Base-by-base conservation (phyloP, 1,140 invertebrate species). In the Bombus picipes region DNA sequence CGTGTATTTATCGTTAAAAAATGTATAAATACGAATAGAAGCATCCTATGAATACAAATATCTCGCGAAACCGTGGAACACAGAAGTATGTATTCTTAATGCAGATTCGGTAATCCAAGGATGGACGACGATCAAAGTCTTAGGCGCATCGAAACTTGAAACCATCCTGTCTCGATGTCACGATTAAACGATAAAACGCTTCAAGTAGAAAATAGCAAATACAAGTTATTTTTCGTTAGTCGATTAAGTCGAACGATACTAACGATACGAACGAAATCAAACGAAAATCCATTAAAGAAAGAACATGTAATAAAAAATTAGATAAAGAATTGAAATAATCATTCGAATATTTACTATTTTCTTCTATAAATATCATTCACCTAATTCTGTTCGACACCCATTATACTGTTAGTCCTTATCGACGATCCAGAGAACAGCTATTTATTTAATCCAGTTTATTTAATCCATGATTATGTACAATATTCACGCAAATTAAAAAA, bases 391-490 rank as follows among this genome's bases (percentile, higher is more conserved):
- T 68, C 74, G 37, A 77, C 41, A 57, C 10, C n/a, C 43, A 77
- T 41, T 75, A 80, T 53, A 65, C 47, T n/a, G 70, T 43, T 80
- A 88, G 59, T 37, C 43, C 65, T 81, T 72, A 62, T 62, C 57
- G 47, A 47, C 43, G 68, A 65, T 72, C 15, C 39, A 78, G 37
- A 73, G 22, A 39, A 87, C 72, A 53, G 28, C 66, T 85, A 81
- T 80, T 84, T 88, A 73, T 88, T 89, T n/a, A n/a, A n/a, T n/a
- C n/a, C 59, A 28, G 70, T 73, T 83, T 83, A 76, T 68, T 83
- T 76, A 83, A 66, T 83, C 87, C 59, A 81, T 68, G 81, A 81
- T 87, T 89, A 89, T 89, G 66, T 87, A 89, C 88, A 89, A 68
- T 75, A 71, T 87, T 59, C 34, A 72, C 34, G 84, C 66, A 62